Percentiles rank a stretch among this genome's conserved stretches.
phyloP scores from a whole-genome alignment of 1,140 invertebrate genomes.

The Sipha flava region DNA sequence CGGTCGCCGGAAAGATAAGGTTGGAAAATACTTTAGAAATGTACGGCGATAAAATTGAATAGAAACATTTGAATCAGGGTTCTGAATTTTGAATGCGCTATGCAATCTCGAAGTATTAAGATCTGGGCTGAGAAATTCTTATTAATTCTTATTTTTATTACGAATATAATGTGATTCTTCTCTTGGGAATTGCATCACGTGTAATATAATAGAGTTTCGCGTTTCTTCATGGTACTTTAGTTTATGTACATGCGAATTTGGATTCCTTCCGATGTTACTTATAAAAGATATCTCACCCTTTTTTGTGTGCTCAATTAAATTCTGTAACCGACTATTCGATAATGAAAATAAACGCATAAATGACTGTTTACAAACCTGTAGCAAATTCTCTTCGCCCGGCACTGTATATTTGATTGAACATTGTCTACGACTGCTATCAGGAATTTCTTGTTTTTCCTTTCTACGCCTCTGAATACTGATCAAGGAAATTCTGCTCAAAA shows the following conservation, averaged over 20 bases:
- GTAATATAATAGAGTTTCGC: background rate
- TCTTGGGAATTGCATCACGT: conserved; percentile 8
- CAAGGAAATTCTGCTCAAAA: background rate
- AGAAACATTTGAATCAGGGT: background rate
- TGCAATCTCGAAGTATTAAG: background rate
- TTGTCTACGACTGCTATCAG: background rate
- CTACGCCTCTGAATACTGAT: background rate
- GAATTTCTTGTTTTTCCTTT: background rate
- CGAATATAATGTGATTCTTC: background rate
- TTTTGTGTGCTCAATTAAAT: background rate
- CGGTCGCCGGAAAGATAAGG: background rate
- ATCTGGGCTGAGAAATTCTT: conserved; percentile 5
- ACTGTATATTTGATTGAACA: background rate
- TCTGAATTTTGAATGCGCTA: background rate
- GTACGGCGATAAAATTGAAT: background rate
- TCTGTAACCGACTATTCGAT: background rate
- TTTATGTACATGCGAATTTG: background rate
- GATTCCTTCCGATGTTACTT: background rate
- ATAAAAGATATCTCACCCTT: background rate
- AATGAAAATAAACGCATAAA: background rate
- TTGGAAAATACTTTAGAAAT: background rate
- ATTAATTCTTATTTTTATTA: background rate
- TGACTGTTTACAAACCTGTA: background rate
- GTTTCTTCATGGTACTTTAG: background rate
- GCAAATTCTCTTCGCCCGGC: background rate